A percentile compares a stretch with the other conserved stretches of the same genome.
Evolutionary conservation across 2,797 vertebrate species (phyloP).

Genomic region (Protonibea diacanthus): DNA sequence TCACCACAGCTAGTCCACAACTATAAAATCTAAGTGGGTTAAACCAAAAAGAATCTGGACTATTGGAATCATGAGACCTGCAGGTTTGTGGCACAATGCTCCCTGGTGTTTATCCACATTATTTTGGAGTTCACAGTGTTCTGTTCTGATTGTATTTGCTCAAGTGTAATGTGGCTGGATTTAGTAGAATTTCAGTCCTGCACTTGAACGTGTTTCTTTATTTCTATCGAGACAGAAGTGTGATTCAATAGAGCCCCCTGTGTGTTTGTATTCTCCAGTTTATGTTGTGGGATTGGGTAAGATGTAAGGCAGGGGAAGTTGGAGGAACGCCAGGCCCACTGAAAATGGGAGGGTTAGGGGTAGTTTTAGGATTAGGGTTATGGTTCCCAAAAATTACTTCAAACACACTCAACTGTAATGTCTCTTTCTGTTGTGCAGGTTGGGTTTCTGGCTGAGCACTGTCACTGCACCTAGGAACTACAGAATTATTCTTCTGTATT

Average conservation of each 20-base stretch:
- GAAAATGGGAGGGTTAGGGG: too few species aligned
- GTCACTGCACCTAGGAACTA: not conserved
- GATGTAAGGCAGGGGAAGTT: too few species aligned
- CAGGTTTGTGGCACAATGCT: conserved; percentile 36
- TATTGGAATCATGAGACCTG: conserved; percentile 56
- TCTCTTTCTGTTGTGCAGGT: not conserved
- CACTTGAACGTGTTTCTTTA: conserved; percentile 12
- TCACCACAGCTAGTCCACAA: not conserved
- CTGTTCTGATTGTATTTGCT: conserved; percentile 35
- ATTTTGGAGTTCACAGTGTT: conserved; percentile 36
- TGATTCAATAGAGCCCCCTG: not conserved
- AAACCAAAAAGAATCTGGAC: conserved; percentile 4
- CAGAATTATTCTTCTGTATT: not conserved
- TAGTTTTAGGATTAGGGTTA: too few species aligned
- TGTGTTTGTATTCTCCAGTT: not conserved
- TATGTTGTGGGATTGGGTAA: not conserved
- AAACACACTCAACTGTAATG: not conserved
- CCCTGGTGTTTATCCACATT: conserved; percentile 28
- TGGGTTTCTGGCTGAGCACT: not conserved
- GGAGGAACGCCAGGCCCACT: too few species aligned
- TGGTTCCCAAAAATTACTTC: not conserved
- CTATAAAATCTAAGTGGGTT: conserved; percentile 34
- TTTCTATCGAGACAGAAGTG: not conserved
- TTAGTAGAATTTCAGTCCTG: conserved; percentile 22
- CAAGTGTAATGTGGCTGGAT: conserved; percentile 41